Conservation (phyloP, 1,140 invertebrate species). For the Diorhabda carinulata region DNA sequence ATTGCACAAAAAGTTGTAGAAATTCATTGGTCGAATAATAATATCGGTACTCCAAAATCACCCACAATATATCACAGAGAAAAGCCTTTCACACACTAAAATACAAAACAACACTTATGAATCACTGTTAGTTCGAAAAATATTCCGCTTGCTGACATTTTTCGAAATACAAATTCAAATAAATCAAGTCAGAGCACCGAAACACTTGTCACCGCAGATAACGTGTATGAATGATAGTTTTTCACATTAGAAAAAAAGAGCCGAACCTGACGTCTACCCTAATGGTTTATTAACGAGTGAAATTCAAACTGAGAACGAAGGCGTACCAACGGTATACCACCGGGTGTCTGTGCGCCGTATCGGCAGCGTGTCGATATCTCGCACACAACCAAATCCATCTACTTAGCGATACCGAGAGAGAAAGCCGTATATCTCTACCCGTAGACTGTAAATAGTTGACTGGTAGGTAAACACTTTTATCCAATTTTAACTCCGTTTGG, state of each 20-base stretch:
- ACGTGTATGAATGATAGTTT: constrained; percentile 15
- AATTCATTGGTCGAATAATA: too few species aligned
- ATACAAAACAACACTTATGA: constrained; percentile 8
- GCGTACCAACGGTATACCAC: constrained; percentile 5
- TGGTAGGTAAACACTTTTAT: constrained; percentile 20
- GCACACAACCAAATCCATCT: background rate
- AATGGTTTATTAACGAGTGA: constrained; percentile 15
- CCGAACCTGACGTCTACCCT: constrained; percentile 7
- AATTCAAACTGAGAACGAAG: background rate
- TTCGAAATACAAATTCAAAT: constrained; percentile 12
- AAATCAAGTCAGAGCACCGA: constrained; percentile 8
- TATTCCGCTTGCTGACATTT: constrained; percentile 5
- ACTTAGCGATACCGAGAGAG: background rate
- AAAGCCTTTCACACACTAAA: constrained; percentile 6
- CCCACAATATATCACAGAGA: background rate
- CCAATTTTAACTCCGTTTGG: constrained; percentile 20
- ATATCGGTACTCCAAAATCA: background rate
- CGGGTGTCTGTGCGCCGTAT: background rate
- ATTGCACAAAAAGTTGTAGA: too few species aligned
- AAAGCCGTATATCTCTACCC: background rate
- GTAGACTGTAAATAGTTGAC: constrained; percentile 15
- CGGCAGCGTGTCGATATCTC: background rate
- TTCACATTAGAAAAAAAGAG: constrained; percentile 11
- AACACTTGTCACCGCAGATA: constrained; percentile 15
- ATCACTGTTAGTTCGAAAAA: constrained; percentile 11